Percentiles rank a stretch among this genome's conserved stretches.
These are phyloP conservation scores for Syngnathus acus DNA, from an alignment of 2,797 vertebrate species.

Conservation along the genomic window DNA sequence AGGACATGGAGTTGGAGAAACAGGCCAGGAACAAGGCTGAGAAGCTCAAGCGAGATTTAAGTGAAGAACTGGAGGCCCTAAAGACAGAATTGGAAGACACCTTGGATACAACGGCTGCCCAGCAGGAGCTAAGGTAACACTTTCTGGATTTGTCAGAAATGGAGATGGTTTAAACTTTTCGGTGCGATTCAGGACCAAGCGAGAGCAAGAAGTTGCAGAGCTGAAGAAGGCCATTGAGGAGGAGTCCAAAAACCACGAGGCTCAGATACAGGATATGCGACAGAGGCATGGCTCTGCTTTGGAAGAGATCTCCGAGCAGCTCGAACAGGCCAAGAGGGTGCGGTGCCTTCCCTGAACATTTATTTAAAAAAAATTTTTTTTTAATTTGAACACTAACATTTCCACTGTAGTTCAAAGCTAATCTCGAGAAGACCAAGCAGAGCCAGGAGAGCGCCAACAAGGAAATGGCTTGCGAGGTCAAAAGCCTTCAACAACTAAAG, in stretches of 20 bases:
- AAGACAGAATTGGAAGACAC: constrained; percentile 98
- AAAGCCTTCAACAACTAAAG: constrained; percentile 88
- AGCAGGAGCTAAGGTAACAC: constrained; percentile 89
- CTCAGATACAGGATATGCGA: constrained; percentile 93
- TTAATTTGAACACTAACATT: neutral
- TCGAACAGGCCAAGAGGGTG: constrained; percentile 96
- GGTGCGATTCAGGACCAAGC: constrained; percentile 76
- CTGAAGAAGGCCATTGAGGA: constrained; percentile 96
- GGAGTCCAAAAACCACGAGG: constrained; percentile 90
- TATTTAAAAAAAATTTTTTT: neutral
- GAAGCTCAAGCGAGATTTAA: constrained; percentile 93
- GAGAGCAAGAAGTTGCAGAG: constrained; percentile 95
- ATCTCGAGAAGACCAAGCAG: constrained; percentile 96
- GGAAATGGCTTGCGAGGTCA: constrained; percentile 87
- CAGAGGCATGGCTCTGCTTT: constrained; percentile 81
- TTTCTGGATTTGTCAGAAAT: neutral
- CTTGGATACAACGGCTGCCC: constrained; percentile 92
- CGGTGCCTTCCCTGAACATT: neutral
- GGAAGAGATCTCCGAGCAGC: constrained; percentile 93
- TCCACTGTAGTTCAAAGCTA: constrained; percentile 81
- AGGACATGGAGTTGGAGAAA: constrained; percentile 95
- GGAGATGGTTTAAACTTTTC: neutral
- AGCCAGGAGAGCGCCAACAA: constrained; percentile 91
- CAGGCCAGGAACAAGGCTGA: constrained; percentile 88
- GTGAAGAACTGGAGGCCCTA: constrained; percentile 92